phyloP scores from a whole-genome alignment of 2,797 vertebrate species.

The Dendrocincla tyrannina region DNA sequence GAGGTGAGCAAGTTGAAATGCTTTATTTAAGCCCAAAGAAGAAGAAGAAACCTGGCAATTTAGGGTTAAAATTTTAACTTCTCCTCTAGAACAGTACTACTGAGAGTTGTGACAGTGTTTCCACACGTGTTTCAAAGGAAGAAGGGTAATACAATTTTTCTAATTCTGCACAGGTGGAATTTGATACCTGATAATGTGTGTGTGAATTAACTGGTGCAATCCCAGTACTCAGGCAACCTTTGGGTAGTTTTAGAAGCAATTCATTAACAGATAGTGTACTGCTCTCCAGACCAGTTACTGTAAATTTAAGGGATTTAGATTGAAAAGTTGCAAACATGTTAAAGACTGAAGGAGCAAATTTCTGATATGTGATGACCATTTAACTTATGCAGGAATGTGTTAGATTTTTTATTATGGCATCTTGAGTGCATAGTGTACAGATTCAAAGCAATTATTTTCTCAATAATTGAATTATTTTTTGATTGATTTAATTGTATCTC shows the following conservation, averaged over 20 bases:
- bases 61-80: not conserved
- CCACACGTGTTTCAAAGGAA: not conserved
- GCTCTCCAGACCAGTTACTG: not conserved
- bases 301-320: not conserved
- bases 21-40: not conserved
- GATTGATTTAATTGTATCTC: not conserved
- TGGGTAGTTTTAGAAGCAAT: not conserved
- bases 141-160: not conserved
- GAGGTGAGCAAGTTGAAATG: not conserved
- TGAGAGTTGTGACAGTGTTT: not conserved
- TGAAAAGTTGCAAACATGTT: not conserved
- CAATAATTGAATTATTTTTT: not conserved
- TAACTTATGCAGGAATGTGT: not conserved
- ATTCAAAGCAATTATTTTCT: not conserved
- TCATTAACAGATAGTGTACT: not conserved
- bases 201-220: not conserved
- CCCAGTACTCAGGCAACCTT: not conserved
- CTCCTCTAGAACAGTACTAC: not conserved
- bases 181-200: not conserved
- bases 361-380: not conserved
- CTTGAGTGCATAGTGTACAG: not conserved
- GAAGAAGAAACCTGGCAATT: not conserved
- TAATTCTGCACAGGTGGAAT: not conserved
- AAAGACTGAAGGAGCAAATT: not conserved
- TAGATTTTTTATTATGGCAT: not conserved